phyloP scores from a whole-genome alignment of 1,140 invertebrate species.

The Drosophila asahinai region DNA sequence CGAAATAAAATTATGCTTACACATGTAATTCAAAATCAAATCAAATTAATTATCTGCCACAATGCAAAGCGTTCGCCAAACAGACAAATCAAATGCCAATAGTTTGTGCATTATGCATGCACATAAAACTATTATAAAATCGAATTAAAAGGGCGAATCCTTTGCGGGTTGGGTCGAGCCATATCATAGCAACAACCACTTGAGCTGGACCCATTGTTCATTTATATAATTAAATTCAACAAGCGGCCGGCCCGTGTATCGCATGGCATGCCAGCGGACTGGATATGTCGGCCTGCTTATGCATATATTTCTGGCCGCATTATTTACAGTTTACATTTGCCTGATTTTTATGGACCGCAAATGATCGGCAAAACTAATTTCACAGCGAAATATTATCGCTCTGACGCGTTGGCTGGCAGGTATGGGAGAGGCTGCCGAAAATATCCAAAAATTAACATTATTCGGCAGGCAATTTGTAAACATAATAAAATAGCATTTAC shows the following conservation, averaged over 20 bases:
- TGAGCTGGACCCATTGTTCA: conserved; percentile 58
- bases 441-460: conserved; percentile 29
- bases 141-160: conserved; percentile 59
- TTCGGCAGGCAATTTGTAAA: conserved; percentile 39
- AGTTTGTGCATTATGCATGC: conserved; percentile 20
- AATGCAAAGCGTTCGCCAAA: conserved; percentile 32
- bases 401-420: conserved; percentile 30
- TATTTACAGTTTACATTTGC: conserved; percentile 38
- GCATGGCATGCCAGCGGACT: conserved; percentile 28
- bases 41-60: conserved; percentile 69
- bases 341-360: conserved; percentile 41
- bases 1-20: conserved; percentile 38
- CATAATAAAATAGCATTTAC: conserved; percentile 30
- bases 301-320: conserved; percentile 23
- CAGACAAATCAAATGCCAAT: conserved; percentile 42
- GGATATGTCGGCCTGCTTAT: neutral
- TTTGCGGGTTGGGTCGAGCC: conserved; percentile 5
- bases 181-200: conserved; percentile 32
- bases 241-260: conserved; percentile 32
- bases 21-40: conserved; percentile 54
- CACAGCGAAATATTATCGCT: conserved; percentile 48
- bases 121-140: conserved; percentile 53
- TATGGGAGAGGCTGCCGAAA: neutral
- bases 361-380: conserved; percentile 60
- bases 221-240: conserved; percentile 76